Evolutionary conservation across 2,113 vertebrate species (phyloP).

Genomic region (Harpagus bidentatus): DNA sequence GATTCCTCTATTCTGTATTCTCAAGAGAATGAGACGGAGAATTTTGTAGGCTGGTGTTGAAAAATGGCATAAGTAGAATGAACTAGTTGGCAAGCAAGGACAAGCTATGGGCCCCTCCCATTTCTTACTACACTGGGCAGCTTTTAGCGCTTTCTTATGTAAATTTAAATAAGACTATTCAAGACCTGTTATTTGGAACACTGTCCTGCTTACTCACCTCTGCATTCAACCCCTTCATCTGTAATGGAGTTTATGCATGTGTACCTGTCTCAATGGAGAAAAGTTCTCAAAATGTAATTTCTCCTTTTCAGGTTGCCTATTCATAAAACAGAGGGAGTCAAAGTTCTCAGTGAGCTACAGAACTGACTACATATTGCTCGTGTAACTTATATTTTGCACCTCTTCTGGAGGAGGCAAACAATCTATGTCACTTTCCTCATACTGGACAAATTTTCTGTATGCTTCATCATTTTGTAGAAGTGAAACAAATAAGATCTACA

Average conservation of each 20-base stretch:
- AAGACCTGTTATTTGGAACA: neutral
- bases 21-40: neutral
- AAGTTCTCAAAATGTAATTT: neutral
- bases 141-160: neutral
- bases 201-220: neutral
- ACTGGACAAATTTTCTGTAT: neutral
- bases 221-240: neutral
- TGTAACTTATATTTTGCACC: neutral
- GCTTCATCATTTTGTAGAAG: neutral
- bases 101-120: neutral
- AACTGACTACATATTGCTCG: neutral
- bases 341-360: neutral
- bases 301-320: neutral
- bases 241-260: neutral
- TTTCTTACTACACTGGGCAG: neutral
- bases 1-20: neutral
- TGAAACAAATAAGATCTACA: neutral
- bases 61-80: neutral
- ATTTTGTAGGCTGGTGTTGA: neutral
- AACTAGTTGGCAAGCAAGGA: neutral
- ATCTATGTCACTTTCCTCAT: neutral
- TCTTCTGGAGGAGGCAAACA: neutral
- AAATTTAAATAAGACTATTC: neutral
- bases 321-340: neutral
- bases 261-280: neutral